Conservation (phyloP, 2,797 vertebrate genomes). For the Stomatorhinus walkeri region DNA sequence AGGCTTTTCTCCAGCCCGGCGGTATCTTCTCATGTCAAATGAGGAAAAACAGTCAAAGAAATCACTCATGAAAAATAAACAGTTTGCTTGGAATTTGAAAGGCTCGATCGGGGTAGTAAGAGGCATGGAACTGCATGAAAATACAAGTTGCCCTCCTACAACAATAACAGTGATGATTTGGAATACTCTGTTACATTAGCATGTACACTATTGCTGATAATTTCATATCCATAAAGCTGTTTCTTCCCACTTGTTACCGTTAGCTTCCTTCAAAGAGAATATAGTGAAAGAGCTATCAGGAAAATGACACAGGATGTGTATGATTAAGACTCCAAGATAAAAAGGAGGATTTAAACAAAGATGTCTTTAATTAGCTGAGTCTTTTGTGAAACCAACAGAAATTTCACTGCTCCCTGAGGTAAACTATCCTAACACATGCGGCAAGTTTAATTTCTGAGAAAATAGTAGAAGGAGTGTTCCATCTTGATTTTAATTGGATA, state of each 20-base stretch:
- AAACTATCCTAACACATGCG: not conserved
- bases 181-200: not conserved
- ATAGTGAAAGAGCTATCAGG: not conserved
- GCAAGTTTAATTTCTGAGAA: not conserved
- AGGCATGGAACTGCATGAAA: not conserved
- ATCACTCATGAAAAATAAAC: not conserved
- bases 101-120: not conserved
- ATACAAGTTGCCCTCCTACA: not conserved
- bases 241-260: not conserved
- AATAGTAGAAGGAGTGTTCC: not conserved
- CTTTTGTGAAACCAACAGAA: not conserved
- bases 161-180: not conserved
- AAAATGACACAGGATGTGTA: not conserved
- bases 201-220: not conserved
- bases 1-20: not conserved
- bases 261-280: not conserved
- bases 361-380: not conserved
- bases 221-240: not conserved
- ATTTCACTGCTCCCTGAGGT: not conserved
- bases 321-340: not conserved
- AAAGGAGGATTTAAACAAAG: not conserved
- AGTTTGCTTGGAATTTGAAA: not conserved
- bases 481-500: not conserved
- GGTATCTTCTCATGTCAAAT: not conserved
- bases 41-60: not conserved